Conservation (phyloP, 2,113 vertebrate genomes). For the Leucopsar rothschildi region DNA sequence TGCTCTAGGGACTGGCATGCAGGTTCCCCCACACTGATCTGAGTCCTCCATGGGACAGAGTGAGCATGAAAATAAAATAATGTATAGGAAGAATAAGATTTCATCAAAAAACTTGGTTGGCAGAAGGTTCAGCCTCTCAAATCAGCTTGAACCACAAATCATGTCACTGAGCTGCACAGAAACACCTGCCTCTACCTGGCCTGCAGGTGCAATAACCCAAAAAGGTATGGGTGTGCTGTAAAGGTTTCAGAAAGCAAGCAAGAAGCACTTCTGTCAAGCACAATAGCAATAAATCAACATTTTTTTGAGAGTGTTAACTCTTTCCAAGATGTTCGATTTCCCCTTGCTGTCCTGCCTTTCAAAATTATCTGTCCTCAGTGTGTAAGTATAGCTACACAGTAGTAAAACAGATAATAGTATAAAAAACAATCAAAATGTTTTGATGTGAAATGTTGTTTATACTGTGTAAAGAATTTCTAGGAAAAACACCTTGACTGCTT, state of each 20-base stretch:
- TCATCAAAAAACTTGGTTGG: not conserved
- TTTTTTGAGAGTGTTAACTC: not conserved
- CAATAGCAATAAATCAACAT: not conserved
- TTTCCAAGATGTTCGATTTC: not conserved
- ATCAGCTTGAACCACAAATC: not conserved
- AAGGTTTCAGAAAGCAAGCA: not conserved
- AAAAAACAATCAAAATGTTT: not conserved
- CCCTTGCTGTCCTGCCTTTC: not conserved
- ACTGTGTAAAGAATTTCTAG: not conserved
- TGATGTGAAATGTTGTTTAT: not conserved
- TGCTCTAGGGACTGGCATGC: fast-evolving
- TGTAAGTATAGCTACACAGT: not conserved
- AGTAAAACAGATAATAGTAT: not conserved
- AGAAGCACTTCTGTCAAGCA: not conserved
- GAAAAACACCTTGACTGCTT: not conserved
- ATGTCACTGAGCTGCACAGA: not conserved
- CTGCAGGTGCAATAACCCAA: not conserved
- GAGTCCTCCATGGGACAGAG: not conserved
- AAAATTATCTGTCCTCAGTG: not conserved
- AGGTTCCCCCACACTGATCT: not conserved
- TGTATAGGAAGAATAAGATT: not conserved
- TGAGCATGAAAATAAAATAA: not conserved
- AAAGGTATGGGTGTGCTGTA: not conserved
- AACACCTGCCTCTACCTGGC: not conserved
- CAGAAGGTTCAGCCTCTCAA: not conserved